Base-by-base conservation (phyloP, 2,113 vertebrate species). In the Syngnathus scovelli region DNA sequence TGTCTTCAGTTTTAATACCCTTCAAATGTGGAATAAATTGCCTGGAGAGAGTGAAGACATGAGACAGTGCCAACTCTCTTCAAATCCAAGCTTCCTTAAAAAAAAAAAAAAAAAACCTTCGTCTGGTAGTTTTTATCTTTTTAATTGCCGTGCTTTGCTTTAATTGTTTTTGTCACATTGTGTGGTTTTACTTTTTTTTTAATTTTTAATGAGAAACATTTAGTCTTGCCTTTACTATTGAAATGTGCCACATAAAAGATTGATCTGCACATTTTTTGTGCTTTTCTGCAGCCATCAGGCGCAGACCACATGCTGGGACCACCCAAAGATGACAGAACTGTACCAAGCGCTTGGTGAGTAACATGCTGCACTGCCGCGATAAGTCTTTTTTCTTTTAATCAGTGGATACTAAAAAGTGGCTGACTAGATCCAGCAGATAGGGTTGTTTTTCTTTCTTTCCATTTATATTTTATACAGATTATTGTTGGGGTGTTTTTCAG, bases 281-380 rank as follows among this genome's bases (percentile, higher is more conserved):
- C 64, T 68, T 37, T 46, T 55, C 44, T 38, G 48, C 79, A 99
- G 97, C 87, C 97, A 99, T 81, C 97, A 99, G 88, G 94, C 95
- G 74, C 97, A 99, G 89, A 99, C 96, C 0, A 99, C 97, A 0
- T 98, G 96, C 92, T 99, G 97, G 97, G 97, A 99, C 87, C 97
- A 99, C 90, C 97, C 97, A 81, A 99, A 98, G 92, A 99, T 99
- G 95, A 98, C 94, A 0, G 96, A 98, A 75, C 75, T 99, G 68
- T 99, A 98, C 87, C 97, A 98, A 83, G 94, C 96, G 0, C 87
- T 99, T 77, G 94, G 97, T 99, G 88, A 94, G 92, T 84, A 58
- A 63, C 27, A 16, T 58, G 43, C n/a, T 44, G 62, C 60, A 39
- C 37, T n/a, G 19, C 11, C 3, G 13, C 19, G 8, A 21, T 21